Evolutionary conservation across 2,113 vertebrate species (phyloP).

Genomic region (Cavia porcellus): DNA sequence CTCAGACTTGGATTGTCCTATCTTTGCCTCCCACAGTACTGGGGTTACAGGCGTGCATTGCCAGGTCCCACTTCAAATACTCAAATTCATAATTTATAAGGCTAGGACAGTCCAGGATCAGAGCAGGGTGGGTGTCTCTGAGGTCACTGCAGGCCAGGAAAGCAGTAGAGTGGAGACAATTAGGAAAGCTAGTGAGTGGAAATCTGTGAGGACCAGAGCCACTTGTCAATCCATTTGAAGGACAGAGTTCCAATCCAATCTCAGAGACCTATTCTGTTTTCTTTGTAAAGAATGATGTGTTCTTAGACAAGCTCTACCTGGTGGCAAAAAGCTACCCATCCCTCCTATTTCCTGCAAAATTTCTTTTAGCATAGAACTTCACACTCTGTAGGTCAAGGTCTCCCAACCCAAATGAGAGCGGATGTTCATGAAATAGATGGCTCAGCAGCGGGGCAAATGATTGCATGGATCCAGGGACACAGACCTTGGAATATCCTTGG

Average conservation of each 20-base stretch:
- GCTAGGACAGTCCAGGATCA: neutral
- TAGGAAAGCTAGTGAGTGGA: neutral
- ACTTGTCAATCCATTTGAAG: slow-evolving; percentile 34
- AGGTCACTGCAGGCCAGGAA: neutral
- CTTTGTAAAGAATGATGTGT: slow-evolving; percentile 45
- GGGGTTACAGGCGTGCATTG: neutral
- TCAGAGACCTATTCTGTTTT: slow-evolving; percentile 17
- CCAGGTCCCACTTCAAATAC: neutral
- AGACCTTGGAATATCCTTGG: slow-evolving; percentile 21
- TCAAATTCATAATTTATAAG: neutral
- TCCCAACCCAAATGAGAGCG: neutral
- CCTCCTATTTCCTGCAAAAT: neutral
- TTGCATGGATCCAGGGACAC: neutral
- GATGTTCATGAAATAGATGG: slow-evolving; percentile 15
- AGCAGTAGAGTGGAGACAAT: neutral
- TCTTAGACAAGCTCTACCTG: slow-evolving; percentile 47
- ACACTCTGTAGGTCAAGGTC: slow-evolving; percentile 7
- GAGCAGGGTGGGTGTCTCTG: neutral
- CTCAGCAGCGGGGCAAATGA: neutral
- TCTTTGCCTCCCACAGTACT: neutral
- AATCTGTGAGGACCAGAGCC: neutral
- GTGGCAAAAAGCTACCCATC: neutral
- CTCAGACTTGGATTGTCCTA: neutral
- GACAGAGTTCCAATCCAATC: slow-evolving; percentile 60
- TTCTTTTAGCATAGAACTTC: slow-evolving; percentile 18